A percentile compares a stretch with the other conserved stretches of the same genome.
These are phyloP conservation scores for Cheilosia vernalis DNA, from an alignment of 2,888 invertebrate species.

Conservation along the genomic window DNA sequence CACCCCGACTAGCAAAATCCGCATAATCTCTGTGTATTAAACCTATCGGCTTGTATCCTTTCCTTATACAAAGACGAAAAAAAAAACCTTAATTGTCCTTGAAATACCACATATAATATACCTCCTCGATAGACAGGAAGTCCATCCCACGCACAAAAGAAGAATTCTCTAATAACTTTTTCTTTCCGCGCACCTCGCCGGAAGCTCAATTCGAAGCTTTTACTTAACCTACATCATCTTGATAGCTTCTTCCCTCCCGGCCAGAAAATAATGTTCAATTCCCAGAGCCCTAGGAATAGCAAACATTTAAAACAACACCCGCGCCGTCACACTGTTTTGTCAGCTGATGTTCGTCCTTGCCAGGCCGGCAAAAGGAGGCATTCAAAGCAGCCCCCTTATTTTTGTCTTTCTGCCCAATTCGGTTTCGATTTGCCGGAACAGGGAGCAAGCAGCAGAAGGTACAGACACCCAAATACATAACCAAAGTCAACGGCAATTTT, in stretches of 20 bases:
- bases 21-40: conserved; percentile 17
- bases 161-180: conserved; percentile 47
- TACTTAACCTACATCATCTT: conserved; percentile 44
- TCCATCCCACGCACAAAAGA: conserved; percentile 32
- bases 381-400: conserved; percentile 1
- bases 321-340: conserved; percentile 45
- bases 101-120: conserved; percentile 55
- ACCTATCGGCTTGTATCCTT: background rate
- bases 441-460: conserved; percentile 22
- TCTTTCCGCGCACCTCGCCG: conserved; percentile 27
- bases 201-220: conserved; percentile 46
- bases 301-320: background rate
- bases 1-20: conserved; percentile 30
- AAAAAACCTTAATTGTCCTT: conserved; percentile 52
- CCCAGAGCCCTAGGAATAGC: background rate
- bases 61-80: background rate
- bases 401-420: conserved; percentile 42
- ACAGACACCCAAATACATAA: conserved; percentile 38
- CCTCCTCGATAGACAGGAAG: conserved; percentile 68
- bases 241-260: background rate
- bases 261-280: conserved; percentile 6
- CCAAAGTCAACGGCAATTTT: conserved; percentile 19
- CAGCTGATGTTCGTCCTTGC: conserved; percentile 75
- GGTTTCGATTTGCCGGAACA: conserved; percentile 30
- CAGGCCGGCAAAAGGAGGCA: conserved; percentile 45